A percentile compares a stretch with the other conserved stretches of the same genome.
Evolutionary conservation across 2,797 vertebrate species (phyloP).

Genomic region (Brachymystax lenok): DNA sequence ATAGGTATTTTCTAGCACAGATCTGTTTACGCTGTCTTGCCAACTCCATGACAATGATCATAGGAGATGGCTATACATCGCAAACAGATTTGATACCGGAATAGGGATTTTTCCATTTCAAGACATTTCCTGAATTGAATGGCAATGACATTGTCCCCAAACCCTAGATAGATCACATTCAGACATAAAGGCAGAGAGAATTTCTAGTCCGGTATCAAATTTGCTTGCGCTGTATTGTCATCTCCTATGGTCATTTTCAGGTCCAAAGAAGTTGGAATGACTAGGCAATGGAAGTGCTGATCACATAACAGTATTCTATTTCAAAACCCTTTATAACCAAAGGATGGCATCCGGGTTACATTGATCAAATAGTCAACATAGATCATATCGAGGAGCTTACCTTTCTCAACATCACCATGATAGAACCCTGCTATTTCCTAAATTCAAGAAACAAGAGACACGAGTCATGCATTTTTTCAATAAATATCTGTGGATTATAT

Average conservation of each 20-base stretch:
- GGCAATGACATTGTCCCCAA: not conserved
- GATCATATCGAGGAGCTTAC: slow-evolving; percentile 45
- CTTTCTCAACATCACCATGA: slow-evolving; percentile 63
- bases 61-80: not conserved
- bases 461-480: not conserved
- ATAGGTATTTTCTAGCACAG: not conserved
- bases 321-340: not conserved
- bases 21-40: not conserved
- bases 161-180: not conserved
- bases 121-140: not conserved
- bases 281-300: not conserved
- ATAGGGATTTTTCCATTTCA: not conserved
- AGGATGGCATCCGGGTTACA: not conserved
- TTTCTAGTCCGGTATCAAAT: not conserved
- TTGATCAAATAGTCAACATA: not conserved
- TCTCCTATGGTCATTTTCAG: not conserved
- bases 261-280: not conserved
- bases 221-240: not conserved
- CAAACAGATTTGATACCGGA: not conserved
- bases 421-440: slow-evolving; percentile 34
- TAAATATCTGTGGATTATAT: not conserved
- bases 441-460: slow-evolving; percentile 23
- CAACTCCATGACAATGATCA: not conserved
- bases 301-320: not conserved
- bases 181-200: not conserved